These are phyloP conservation scores for Sinodicranocentrus sp. DNA, from an alignment of 2,888 invertebrate species.

Conservation along the genomic window DNA sequence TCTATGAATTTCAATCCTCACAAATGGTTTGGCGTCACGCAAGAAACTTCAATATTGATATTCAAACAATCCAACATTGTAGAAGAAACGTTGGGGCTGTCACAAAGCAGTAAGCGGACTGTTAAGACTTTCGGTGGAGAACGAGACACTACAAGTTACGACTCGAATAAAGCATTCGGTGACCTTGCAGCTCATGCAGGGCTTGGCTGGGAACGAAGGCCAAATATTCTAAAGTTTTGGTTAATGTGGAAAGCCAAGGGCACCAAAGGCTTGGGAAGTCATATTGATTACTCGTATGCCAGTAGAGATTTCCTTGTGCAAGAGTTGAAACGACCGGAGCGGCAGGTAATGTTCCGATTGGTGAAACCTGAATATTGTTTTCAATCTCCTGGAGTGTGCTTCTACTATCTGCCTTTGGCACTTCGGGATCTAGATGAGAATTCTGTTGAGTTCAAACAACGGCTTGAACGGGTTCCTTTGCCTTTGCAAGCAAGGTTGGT, in stretches of 20 bases:
- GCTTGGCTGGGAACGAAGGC: slow-evolving; percentile 29
- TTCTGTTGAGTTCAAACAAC: slow-evolving; percentile 26
- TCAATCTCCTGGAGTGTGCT: slow-evolving; percentile 25
- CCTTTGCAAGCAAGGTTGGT: slow-evolving; percentile 30
- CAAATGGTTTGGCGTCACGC: slow-evolving; percentile 89
- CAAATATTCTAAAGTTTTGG: slow-evolving; percentile 42
- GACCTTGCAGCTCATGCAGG: slow-evolving; percentile 37
- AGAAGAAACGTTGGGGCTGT: slow-evolving; percentile 27
- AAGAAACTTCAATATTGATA: slow-evolving; percentile 87
- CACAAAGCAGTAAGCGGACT: background rate
- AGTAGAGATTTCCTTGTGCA: slow-evolving; percentile 31
- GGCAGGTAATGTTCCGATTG: slow-evolving; percentile 34
- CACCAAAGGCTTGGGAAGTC: slow-evolving; percentile 6
- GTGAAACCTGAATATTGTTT: slow-evolving; percentile 17
- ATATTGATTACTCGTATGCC: slow-evolving; percentile 36
- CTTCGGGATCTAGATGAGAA: slow-evolving; percentile 30
- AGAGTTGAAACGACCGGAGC: slow-evolving; percentile 33
- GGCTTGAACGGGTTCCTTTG: slow-evolving; percentile 23
- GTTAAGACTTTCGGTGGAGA: background rate
- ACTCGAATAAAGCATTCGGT: slow-evolving; percentile 32
- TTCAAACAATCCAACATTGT: slow-evolving; percentile 80
- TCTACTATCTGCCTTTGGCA: slow-evolving; percentile 38
- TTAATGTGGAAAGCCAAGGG: slow-evolving; percentile 45
- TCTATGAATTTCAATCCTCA: slow-evolving; percentile 92
- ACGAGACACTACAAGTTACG: slow-evolving; percentile 3